Percentiles rank a stretch among this genome's conserved stretches.
Conservation (phyloP, 2,797 vertebrate genomes). For the Eulemur albifrons region DNA sequence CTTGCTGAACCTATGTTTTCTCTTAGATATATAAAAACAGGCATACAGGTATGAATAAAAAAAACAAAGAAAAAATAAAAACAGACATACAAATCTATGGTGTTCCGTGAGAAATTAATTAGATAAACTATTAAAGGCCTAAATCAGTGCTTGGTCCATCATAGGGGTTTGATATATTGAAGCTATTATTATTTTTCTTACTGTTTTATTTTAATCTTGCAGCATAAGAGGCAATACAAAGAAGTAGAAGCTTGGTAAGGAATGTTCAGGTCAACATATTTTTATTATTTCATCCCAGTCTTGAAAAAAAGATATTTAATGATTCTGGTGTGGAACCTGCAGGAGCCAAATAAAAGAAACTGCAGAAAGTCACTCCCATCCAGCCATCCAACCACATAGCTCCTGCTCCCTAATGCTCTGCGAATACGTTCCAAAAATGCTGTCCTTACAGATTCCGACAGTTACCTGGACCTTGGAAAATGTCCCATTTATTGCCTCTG, state of each 20-base stretch:
- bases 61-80: too few species aligned
- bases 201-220: background rate
- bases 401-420: background rate
- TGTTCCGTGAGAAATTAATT: background rate
- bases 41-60: too few species aligned
- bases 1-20: background rate
- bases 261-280: background rate
- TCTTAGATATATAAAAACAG: background rate
- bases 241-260: background rate
- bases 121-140: background rate
- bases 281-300: background rate
- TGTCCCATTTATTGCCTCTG: background rate
- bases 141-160: background rate
- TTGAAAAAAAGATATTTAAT: background rate
- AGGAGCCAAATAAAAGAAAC: background rate
- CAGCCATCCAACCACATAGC: background rate
- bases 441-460: background rate
- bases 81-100: background rate
- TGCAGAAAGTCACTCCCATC: background rate
- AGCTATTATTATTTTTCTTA: background rate
- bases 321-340: background rate
- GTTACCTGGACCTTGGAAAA: constrained; percentile 29
- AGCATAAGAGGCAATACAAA: background rate
- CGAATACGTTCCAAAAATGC: constrained; percentile 58
- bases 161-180: background rate